phyloP scores from a whole-genome alignment of 2,113 vertebrate genomes.

The Benitochromis conjunctus region DNA sequence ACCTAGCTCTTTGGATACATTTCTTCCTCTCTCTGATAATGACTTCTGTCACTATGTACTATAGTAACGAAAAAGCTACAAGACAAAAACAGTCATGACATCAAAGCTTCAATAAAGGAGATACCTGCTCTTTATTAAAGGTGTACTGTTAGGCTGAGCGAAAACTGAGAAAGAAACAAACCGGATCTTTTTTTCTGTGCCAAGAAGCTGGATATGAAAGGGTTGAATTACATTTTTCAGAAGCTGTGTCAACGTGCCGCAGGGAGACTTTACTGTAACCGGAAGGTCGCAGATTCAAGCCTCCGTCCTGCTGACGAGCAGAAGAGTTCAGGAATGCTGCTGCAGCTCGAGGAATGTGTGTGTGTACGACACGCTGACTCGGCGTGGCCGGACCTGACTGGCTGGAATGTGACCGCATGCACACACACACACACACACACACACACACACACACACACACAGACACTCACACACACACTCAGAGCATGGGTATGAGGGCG shows the following conservation, averaged over 20 bases:
- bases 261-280: neutral
- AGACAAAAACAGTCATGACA: neutral
- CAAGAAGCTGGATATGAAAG: neutral
- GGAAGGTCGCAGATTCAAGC: neutral
- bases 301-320: conserved; percentile 8
- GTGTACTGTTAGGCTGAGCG: neutral
- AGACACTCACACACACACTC: neutral
- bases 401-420: conserved; percentile 47
- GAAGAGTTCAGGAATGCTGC: conserved; percentile 6
- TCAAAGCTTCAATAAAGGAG: neutral
- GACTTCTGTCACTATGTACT: neutral
- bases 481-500: neutral
- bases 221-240: neutral
- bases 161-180: neutral
- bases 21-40: neutral
- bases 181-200: neutral
- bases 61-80: neutral
- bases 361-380: neutral
- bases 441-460: neutral
- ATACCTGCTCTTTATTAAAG: neutral
- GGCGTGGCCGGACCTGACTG: neutral
- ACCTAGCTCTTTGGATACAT: neutral
- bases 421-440: neutral
- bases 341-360: neutral
- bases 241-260: neutral